phyloP scores from a whole-genome alignment of 2,113 vertebrate genomes.

The Varanus komodoensis region DNA sequence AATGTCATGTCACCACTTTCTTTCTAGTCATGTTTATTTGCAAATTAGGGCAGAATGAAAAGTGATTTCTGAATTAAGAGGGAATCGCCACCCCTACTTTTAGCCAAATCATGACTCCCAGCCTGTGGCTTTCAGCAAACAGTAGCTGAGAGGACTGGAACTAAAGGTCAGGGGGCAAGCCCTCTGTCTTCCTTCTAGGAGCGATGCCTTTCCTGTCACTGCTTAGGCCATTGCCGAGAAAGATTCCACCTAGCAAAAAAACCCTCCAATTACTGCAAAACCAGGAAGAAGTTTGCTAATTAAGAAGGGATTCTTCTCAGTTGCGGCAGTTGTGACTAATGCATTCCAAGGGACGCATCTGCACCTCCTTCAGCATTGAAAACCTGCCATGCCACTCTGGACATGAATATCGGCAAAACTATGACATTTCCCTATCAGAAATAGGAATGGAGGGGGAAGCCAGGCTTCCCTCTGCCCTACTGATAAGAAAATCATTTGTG shows the following conservation, averaged over 20 bases:
- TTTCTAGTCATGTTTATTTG: background rate
- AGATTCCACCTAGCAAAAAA: background rate
- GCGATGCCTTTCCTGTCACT: background rate
- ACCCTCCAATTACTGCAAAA: background rate
- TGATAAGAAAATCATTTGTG: slow-evolving; percentile 30
- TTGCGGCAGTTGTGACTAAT: too few relatives aligned
- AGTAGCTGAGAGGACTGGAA: background rate
- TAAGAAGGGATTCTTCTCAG: background rate
- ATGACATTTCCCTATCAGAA: slow-evolving; percentile 48
- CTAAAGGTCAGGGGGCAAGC: background rate
- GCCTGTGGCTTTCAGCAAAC: background rate
- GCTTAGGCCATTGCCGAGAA: background rate
- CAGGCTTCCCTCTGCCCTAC: slow-evolving; percentile 12
- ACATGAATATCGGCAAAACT: slow-evolving; percentile 49
- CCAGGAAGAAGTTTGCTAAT: background rate
- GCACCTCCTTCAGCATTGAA: background rate
- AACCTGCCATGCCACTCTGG: background rate
- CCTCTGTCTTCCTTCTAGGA: background rate
- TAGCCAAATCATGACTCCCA: background rate
- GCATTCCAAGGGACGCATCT: background rate
- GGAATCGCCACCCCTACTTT: background rate
- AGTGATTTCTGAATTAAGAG: background rate
- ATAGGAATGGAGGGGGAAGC: background rate
- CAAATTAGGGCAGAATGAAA: background rate
- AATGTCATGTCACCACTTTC: background rate